Evolutionary conservation across 2,888 invertebrate species (phyloP).

Genomic region (Lampropteryx suffumata): DNA sequence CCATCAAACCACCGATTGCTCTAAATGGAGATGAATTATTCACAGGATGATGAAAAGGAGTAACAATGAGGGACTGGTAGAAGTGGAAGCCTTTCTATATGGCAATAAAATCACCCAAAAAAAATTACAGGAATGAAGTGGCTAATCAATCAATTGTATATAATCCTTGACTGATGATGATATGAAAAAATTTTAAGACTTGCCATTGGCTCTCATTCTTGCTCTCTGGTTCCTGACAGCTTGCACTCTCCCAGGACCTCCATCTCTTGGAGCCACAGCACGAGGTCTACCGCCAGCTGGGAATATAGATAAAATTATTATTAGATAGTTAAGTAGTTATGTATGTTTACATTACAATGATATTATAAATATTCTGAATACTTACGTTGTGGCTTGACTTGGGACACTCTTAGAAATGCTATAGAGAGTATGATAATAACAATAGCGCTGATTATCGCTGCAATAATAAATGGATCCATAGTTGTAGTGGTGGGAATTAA

Average conservation of each 20-base stretch:
- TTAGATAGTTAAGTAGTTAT: conserved; percentile 3
- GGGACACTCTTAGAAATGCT: conserved; percentile 60
- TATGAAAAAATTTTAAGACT: conserved; percentile 1
- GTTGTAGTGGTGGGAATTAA: not conserved
- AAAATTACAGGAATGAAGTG: too few relatives aligned
- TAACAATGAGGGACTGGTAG: too few relatives aligned
- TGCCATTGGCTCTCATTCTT: conserved; percentile 84
- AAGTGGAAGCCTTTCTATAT: too few relatives aligned
- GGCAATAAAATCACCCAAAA: too few relatives aligned
- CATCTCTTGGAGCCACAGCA: conserved; percentile 73
- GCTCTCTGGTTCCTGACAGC: conserved; percentile 88
- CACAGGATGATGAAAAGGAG: too few relatives aligned
- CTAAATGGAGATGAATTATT: too few relatives aligned
- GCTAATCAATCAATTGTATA: too few relatives aligned
- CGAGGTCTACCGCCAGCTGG: conserved; percentile 62
- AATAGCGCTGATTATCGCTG: conserved; percentile 69
- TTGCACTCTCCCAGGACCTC: conserved; percentile 86
- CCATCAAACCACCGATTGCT: too few relatives aligned
- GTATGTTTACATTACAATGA: not conserved
- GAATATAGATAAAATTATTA: conserved; percentile 18
- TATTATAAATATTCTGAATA: too few relatives aligned
- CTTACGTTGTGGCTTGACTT: conserved; percentile 63
- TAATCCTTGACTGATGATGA: too few relatives aligned
- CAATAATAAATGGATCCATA: conserved; percentile 75
- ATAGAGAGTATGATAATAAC: conserved; percentile 61